Evolutionary conservation across 2,888 invertebrate genomes (phyloP).

Genomic region (Scaeva pyrastri): DNA sequence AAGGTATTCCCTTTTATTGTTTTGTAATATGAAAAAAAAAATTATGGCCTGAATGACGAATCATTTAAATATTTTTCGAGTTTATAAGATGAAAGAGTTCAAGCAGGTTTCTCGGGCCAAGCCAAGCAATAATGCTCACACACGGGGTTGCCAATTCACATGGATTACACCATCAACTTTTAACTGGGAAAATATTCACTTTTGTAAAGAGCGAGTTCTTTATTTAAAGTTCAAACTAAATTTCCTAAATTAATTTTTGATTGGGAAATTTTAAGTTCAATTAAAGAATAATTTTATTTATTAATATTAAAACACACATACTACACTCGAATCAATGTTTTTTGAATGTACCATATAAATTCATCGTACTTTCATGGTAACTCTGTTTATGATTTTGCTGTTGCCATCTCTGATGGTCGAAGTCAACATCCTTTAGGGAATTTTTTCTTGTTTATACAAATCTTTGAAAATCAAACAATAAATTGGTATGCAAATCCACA

Average conservation of each 20-base stretch:
- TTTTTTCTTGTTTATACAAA: slow-evolving; percentile 8
- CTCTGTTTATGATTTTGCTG: not conserved
- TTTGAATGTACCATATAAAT: too few species aligned
- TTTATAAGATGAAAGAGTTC: slow-evolving; percentile 8
- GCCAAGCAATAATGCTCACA: slow-evolving; percentile 19
- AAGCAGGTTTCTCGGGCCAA: slow-evolving; percentile 47
- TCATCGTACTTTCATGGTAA: not conserved
- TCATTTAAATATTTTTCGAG: slow-evolving; percentile 32
- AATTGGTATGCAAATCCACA: slow-evolving; percentile 60
- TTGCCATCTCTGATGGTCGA: not conserved
- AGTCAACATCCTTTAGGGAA: slow-evolving; percentile 69
- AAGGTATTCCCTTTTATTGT: slow-evolving; percentile 50
- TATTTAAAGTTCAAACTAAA: too few species aligned
- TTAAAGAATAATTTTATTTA: too few species aligned
- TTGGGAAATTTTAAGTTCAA: too few species aligned
- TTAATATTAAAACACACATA: too few species aligned
- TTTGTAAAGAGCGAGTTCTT: too few species aligned
- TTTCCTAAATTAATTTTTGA: too few species aligned
- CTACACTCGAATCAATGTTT: too few species aligned
- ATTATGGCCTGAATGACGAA: slow-evolving; percentile 52
- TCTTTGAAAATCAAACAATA: slow-evolving; percentile 29
- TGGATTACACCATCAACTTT: not conserved
- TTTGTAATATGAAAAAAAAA: slow-evolving; percentile 27
- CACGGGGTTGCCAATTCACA: not conserved
- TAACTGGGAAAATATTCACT: too few species aligned